Evolutionary conservation across 2,797 vertebrate genomes (phyloP).

Genomic region (Calcarius lapponicus): DNA sequence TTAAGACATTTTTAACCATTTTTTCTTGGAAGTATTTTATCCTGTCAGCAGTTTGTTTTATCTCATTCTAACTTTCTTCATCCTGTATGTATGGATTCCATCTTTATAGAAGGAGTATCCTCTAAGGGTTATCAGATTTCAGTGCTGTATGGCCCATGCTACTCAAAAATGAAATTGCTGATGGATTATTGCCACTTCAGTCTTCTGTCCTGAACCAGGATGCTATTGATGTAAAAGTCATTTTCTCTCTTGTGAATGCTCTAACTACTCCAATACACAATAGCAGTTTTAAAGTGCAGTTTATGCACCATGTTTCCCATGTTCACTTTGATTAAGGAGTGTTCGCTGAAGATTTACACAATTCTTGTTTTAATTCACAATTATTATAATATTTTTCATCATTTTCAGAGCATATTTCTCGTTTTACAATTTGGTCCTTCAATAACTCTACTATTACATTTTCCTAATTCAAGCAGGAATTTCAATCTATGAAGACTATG

Average conservation of each 20-base stretch:
- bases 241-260: not conserved
- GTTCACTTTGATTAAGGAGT: not conserved
- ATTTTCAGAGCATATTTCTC: not conserved
- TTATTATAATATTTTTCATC: not conserved
- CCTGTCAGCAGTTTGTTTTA: not conserved
- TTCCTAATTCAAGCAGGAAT: not conserved
- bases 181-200: not conserved
- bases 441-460: not conserved
- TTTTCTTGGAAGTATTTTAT: not conserved
- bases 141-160: not conserved
- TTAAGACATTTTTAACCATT: not conserved
- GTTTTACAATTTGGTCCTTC: not conserved
- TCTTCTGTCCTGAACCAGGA: not conserved
- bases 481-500: not conserved
- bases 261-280: not conserved
- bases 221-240: not conserved
- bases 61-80: not conserved
- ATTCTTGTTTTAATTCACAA: not conserved
- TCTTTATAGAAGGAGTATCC: not conserved
- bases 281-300: not conserved
- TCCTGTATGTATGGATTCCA: not conserved
- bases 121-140: not conserved
- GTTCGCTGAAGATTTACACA: not conserved
- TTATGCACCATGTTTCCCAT: not conserved
- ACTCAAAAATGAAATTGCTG: not conserved